Base-by-base conservation (phyloP, 2,797 vertebrate species). In the Orientallactaga sibirica region DNA sequence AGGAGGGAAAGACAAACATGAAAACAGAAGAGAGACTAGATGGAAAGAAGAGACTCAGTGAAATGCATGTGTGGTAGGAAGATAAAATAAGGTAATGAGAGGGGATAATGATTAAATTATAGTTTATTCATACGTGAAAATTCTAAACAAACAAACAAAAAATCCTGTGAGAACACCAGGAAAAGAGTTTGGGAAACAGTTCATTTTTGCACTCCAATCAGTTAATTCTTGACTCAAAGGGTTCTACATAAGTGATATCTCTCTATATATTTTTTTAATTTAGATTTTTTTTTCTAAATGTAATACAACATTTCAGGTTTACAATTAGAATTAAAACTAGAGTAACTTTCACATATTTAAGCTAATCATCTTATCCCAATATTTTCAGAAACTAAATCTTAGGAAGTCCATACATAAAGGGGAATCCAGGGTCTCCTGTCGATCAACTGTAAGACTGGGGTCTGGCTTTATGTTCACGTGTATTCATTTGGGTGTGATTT, bases 121-220 rank as follows among this genome's bases (percentile, higher is more conserved):
- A 58, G 55, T 58, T 14, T 16, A 1, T 58, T 58, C 16, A 14
- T 58, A 58, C 15, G 16, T 58, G 55, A 58, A 58, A 58, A 58
- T 58, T 58, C 12, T 58, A 58, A 58, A 16, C 4, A 58, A 58
- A 58, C 55, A 58, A 20, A 43, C 8, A 62, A 8, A 16, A 70
- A 19, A 7, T 6, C 41, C 9, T 58, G 6, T 16, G 48, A 2
- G 61, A 33, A 18, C 96, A 99, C 98, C 98, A 97, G 98, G 98
- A 78, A 99, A 98, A 95, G 99, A 99, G 73, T 99, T 99, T 82
- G 97, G 98, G 73, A 99, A 37, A 37, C 33, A 37, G 33, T 37
- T 98, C 89, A 99, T 98, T 96, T 99, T 99, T 97, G 99, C 98
- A 94, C 99, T 99, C 99, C 98, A 99, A 92, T 99, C 99, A 3